Base-by-base conservation (phyloP, 1,140 invertebrate genomes). In the Drosophila watanabei region DNA sequence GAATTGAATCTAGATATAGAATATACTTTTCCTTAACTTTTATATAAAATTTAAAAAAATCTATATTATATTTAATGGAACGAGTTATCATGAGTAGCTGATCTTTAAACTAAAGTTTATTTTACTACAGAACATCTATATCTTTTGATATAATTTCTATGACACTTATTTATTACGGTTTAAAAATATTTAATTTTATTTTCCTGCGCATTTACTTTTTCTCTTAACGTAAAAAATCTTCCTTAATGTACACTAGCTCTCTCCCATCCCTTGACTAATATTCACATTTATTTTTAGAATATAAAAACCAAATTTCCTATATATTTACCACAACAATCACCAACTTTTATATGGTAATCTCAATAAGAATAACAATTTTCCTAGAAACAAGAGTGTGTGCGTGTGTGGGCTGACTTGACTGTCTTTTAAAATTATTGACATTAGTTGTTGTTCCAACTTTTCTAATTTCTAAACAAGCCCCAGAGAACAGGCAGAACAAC, bases 381-480 rank as follows among this genome's bases (percentile, higher is more conserved):
- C 13, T 16, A 18, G 41, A 28, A 14, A 16, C 13, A 24, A 24
- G 24, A 14, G 9, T 18, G 33, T 1, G 46, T 5, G 11, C 0
- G 20, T 59, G 59, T 24, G 24, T 61, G 20, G 30, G 51, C 16
- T 68, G 37, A 32, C n/a, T 69, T 68, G 37, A 32, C n/a, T 69
- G 68, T 71, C 60, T 58, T 41, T 54, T 62, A 58, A 80, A 75
- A 79, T 79, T 71, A 80, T 79, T 59, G 76, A 63, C 69, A 68
- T 75, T 68, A 62, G 56, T 43, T 43, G 48, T 51, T 51, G 24
- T 72, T 10, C 16, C 48, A 73, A 79, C 58, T 75, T 82, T 82
- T 79, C 32, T 83, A 68, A 63, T 84, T 77, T 80, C 65, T 48
- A 80, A 75, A 61, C 71, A 64, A 60, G 61, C 48, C 81, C 62